Conservation (phyloP, 1,140 invertebrate genomes). For the Samia ricini region DNA sequence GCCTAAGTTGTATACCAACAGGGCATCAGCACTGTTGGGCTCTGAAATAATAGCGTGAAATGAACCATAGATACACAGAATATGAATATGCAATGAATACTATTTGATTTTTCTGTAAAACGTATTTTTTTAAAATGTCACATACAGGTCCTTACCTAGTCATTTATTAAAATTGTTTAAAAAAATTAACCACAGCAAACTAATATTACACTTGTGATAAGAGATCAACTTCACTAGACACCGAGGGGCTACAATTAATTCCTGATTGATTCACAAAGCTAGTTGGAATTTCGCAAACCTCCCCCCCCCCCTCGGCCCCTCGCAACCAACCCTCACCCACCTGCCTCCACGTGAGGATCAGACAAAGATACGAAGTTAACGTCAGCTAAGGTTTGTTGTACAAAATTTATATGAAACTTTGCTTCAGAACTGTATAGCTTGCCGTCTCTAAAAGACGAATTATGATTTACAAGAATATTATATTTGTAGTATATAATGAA, state of each 20-base stretch:
- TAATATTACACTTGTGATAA: not conserved
- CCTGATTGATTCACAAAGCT: slow-evolving; percentile 71
- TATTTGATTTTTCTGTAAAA: too few relatives aligned
- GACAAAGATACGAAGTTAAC: slow-evolving; percentile 74
- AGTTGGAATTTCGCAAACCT: slow-evolving; percentile 45
- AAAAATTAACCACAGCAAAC: not conserved
- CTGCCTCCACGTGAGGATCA: slow-evolving; percentile 60
- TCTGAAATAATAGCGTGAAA: too few relatives aligned
- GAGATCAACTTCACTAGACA: slow-evolving; percentile 41
- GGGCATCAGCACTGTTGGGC: too few relatives aligned
- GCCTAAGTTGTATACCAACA: too few relatives aligned
- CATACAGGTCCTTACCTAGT: too few relatives aligned
- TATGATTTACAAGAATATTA: slow-evolving; percentile 6
- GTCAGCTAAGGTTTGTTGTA: slow-evolving; percentile 71
- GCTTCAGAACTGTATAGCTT: slow-evolving; percentile 35
- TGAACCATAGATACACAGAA: too few relatives aligned
- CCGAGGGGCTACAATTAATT: slow-evolving; percentile 63
- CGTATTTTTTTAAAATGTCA: too few relatives aligned
- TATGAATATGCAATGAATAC: too few relatives aligned
- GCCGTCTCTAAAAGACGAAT: slow-evolving; percentile 35
- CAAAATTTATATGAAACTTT: slow-evolving; percentile 74
- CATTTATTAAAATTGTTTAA: not conserved
- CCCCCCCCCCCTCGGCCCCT: slow-evolving; percentile 20
- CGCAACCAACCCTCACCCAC: slow-evolving; percentile 19
- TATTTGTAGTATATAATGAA: not conserved